Base-by-base conservation (phyloP, 2,888 invertebrate species). In the Nebria brevicollis region DNA sequence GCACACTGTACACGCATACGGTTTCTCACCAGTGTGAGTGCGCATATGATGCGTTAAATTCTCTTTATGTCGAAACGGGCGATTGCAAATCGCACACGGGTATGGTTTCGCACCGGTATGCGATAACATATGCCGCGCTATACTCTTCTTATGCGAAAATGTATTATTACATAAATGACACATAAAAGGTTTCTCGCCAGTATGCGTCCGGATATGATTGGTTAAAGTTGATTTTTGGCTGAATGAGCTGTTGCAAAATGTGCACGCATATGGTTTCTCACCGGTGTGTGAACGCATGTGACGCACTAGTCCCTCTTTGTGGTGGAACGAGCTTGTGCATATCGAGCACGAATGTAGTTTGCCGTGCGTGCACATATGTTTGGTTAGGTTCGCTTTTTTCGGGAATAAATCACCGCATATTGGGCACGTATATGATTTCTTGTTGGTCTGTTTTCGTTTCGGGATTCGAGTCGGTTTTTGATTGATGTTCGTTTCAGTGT, bases 241-340 rank as follows among this genome's bases (percentile, higher is more conserved):
- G 26, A 68, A 68, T 5, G 20, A 8, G 7, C 68, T 68, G 68
- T 68, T 10, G 26, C 68, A 68, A 11, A 68, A 11, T 0, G 2
- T 11, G 13, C 68, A 68, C 13, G 20, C 4, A 26, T 68, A 68
- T 8, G 68, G 68, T 68, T 68, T 68, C n/a, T 68, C 68, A 3
- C 26, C 26, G 68, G 68, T 68, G 15, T 68, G 68, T 68, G 68
- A 54, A 5, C 54, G 54, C 54, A 54, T 54, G 7, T 54, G 54
- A 11, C 54, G 54, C 54, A 54, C 54, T 54, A 54, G 8, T 0
- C 54, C 13, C 8, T 8, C 8, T 54, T 54, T 54, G 54, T 54
- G 54, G 8, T 13, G 2, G 13, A 54, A 54, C 7, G 54, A 3
- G 11, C 54, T 54, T 0, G 4, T 7, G 7, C 54, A 54, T 2